Evolutionary conservation across 2,797 vertebrate genomes (phyloP).

Genomic region (Apogon talboti): DNA sequence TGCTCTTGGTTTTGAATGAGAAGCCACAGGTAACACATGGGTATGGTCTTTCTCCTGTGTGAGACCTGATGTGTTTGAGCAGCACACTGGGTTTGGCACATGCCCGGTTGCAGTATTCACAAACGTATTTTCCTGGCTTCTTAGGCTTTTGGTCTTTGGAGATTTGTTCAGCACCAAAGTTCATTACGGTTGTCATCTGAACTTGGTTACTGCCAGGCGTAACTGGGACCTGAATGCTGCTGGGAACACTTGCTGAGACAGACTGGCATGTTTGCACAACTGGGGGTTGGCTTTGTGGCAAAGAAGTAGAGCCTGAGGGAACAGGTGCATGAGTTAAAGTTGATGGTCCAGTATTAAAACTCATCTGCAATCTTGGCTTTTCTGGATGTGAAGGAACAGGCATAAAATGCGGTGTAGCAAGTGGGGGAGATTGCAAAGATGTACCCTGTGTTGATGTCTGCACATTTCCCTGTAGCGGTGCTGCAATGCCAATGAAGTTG

Average conservation of each 20-base stretch:
- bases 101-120: constrained; percentile 94
- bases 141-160: constrained; percentile 97
- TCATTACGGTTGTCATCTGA: constrained; percentile 90
- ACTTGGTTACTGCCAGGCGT: constrained; percentile 88
- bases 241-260: constrained; percentile 87
- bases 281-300: constrained; percentile 91
- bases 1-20: constrained; percentile 99
- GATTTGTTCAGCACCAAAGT: constrained; percentile 88
- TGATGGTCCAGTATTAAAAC: constrained; percentile 86
- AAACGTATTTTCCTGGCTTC: constrained; percentile 97
- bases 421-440: constrained; percentile 75
- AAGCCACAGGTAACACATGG: constrained; percentile 97
- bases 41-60: constrained; percentile 97
- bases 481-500: constrained; percentile 81
- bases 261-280: constrained; percentile 89
- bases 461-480: constrained; percentile 77
- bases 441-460: constrained; percentile 75
- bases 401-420: constrained; percentile 80
- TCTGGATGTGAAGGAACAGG: constrained; percentile 82
- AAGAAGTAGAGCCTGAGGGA: constrained; percentile 86
- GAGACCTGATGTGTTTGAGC: constrained; percentile 97
- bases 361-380: constrained; percentile 86
- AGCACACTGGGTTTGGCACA: constrained; percentile 98
- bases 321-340: constrained; percentile 85
- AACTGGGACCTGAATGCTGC: constrained; percentile 88